Conservation (phyloP, 1,140 invertebrate species). For the Sitobion miscanthi region DNA sequence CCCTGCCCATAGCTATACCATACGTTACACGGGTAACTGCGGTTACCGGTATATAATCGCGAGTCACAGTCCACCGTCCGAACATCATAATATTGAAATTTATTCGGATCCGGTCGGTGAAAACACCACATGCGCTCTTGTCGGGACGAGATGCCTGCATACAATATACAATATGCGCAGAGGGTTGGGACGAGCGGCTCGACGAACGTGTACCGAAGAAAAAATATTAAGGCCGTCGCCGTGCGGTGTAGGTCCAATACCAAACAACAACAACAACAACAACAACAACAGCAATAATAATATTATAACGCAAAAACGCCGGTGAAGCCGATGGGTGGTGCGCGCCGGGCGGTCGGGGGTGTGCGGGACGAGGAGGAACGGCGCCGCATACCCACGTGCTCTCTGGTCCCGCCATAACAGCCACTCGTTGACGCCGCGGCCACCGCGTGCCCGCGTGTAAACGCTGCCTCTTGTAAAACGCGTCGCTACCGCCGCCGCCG, state of each 20-base stretch:
- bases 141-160: background rate
- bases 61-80: no score
- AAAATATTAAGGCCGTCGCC: no score
- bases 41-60: no score
- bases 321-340: background rate
- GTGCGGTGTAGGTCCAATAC: no score
- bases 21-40: no score
- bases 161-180: no score
- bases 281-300: no score
- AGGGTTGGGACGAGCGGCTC: background rate
- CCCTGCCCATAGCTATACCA: no score
- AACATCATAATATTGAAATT: no score
- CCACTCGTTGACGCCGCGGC: background rate
- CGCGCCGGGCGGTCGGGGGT: background rate
- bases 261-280: background rate
- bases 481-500: background rate
- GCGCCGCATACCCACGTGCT: background rate
- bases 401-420: background rate
- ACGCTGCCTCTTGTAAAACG: conserved; percentile 1
- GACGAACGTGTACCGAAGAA: background rate
- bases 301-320: no score
- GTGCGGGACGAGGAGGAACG: background rate
- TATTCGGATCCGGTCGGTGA: no score
- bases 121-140: no score
- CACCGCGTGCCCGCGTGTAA: background rate